Percentiles rank a stretch among this genome's conserved stretches.
Evolutionary conservation across 2,113 vertebrate genomes (phyloP).

Genomic region (Brachypteracias leptosomus): DNA sequence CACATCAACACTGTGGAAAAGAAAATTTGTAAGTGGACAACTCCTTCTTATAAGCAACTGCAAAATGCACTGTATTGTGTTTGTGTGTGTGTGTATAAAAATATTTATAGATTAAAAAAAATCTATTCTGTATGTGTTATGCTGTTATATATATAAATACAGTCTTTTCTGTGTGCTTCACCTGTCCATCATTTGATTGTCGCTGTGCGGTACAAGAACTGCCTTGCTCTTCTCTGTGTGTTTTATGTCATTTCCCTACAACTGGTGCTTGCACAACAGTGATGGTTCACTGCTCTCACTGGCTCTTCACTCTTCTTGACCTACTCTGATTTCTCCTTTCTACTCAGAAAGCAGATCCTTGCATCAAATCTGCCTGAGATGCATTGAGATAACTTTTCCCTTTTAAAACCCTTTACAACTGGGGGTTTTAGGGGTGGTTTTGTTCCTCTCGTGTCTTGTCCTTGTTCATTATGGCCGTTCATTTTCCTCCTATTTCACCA

Average conservation of each 20-base stretch:
- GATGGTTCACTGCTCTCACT: neutral
- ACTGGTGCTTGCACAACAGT: neutral
- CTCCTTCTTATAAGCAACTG: neutral
- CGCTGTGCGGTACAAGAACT: neutral
- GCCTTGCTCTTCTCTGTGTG: neutral
- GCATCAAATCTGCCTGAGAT: neutral
- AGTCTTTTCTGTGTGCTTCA: neutral
- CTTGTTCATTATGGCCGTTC: neutral
- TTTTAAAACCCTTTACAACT: neutral
- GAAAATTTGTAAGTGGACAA: neutral
- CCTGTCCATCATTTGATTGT: neutral
- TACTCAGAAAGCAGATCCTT: neutral
- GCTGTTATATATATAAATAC: neutral
- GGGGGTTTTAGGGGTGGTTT: neutral
- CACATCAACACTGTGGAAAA: neutral
- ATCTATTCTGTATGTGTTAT: neutral
- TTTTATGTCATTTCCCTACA: neutral
- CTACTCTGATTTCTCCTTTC: neutral
- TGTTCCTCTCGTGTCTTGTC: accelerated
- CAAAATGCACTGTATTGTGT: neutral
- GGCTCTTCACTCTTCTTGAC: neutral
- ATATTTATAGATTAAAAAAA: neutral
- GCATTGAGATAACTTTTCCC: neutral
- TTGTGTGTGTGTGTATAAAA: accelerated
- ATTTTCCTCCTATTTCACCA: neutral